Evolutionary conservation across 1,140 invertebrate genomes (phyloP).

Genomic region (Phymastichus coffea): DNA sequence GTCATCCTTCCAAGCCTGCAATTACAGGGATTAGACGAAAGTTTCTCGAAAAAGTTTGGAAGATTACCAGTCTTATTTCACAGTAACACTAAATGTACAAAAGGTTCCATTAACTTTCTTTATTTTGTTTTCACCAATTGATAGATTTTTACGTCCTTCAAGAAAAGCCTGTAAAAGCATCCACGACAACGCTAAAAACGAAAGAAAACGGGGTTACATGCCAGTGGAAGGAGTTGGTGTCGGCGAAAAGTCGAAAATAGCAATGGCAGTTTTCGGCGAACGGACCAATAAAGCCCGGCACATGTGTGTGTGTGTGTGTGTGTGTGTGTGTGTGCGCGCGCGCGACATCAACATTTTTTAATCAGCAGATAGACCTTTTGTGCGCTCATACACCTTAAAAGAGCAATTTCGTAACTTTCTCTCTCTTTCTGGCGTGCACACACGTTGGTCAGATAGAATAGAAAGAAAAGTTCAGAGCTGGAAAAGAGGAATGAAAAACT

Average conservation of each 20-base stretch:
- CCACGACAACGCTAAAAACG: background rate
- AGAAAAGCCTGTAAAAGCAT: background rate
- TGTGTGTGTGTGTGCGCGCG: too few species aligned
- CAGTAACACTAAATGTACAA: too few species aligned
- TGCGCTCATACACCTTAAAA: background rate
- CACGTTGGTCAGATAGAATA: too few species aligned
- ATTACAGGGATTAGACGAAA: constrained; percentile 14
- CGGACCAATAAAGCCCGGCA: background rate
- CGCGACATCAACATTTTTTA: constrained; percentile 23
- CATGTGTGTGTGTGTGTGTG: too few species aligned
- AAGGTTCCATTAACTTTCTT: background rate
- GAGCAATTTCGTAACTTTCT: constrained; percentile 11
- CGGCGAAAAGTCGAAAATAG: background rate
- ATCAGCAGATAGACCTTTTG: constrained; percentile 20
- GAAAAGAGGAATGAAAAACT: background rate
- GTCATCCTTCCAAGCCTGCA: background rate
- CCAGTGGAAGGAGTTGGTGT: background rate
- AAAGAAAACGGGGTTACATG: background rate
- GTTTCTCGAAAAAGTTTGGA: too few species aligned
- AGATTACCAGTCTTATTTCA: too few species aligned
- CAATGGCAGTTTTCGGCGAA: too few species aligned
- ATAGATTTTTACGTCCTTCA: background rate
- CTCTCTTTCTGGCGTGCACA: too few species aligned
- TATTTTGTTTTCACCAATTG: background rate
- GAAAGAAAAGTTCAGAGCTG: too few species aligned